Conservation (phyloP, 2,888 invertebrate species). For the Rhagophthalmus giganteus region DNA sequence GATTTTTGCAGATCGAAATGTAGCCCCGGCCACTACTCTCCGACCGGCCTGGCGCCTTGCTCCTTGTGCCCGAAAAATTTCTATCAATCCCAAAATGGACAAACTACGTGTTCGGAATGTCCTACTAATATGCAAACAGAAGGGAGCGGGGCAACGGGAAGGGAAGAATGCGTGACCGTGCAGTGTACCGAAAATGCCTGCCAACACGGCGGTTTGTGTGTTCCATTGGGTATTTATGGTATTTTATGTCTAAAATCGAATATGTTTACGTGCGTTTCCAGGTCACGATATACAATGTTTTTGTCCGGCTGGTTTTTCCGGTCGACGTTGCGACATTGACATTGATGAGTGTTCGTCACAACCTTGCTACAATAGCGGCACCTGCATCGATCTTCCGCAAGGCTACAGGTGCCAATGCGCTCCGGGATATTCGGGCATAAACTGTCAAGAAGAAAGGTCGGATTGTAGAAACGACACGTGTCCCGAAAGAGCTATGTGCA, state of each 20-base stretch:
- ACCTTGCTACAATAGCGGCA: constrained; percentile 92
- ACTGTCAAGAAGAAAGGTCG: constrained; percentile 91
- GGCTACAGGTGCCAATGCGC: constrained; percentile 89
- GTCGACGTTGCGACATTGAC: constrained; percentile 90
- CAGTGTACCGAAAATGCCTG: constrained; percentile 87
- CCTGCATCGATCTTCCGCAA: constrained; percentile 89
- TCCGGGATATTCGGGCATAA: constrained; percentile 86
- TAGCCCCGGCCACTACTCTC: constrained; percentile 85
- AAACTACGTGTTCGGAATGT: constrained; percentile 86
- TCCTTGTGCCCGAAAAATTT: constrained; percentile 90
- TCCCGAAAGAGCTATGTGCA: constrained; percentile 95
- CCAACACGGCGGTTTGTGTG: constrained; percentile 88
- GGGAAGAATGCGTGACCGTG: constrained; percentile 85
- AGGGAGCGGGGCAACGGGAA: constrained; percentile 73
- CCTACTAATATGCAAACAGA: constrained; percentile 88
- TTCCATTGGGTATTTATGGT: constrained; percentile 73
- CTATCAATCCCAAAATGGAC: constrained; percentile 84
- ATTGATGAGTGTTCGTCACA: constrained; percentile 93
- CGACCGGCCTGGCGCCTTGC: constrained; percentile 86
- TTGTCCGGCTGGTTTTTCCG: constrained; percentile 93
- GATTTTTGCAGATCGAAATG: constrained; percentile 87
- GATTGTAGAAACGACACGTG: constrained; percentile 90
- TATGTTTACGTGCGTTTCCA: constrained; percentile 11
- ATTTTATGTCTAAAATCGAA: neutral
- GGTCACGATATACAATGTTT: constrained; percentile 87